Conservation (phyloP, 2,797 vertebrate species). For the Peromyscus melanophrys region DNA sequence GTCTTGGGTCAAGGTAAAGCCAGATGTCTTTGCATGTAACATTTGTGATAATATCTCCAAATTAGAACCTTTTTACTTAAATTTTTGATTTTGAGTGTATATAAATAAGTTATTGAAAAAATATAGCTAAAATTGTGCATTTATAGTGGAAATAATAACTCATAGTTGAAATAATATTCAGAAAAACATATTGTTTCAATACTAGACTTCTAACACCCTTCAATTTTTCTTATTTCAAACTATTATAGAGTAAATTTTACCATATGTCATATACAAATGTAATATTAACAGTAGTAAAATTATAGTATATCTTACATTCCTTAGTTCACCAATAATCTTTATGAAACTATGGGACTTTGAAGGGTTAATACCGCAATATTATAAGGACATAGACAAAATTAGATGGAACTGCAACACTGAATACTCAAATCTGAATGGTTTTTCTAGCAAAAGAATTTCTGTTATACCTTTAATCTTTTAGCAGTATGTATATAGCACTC, state of each 20-base stretch:
- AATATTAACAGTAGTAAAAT: not conserved
- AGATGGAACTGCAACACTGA: not conserved
- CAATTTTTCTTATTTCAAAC: not conserved
- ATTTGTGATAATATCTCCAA: not conserved
- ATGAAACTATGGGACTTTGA: not conserved
- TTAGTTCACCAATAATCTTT: not conserved
- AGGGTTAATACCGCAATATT: not conserved
- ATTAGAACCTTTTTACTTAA: not conserved
- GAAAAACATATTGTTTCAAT: not conserved
- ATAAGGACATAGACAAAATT: not conserved
- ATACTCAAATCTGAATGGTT: not conserved
- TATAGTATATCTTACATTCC: not conserved
- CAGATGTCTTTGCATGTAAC: not conserved
- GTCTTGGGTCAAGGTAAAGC: fast-evolving
- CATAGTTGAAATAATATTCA: not conserved
- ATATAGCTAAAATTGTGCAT: not conserved
- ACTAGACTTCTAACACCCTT: not conserved
- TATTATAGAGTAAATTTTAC: not conserved
- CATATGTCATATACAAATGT: not conserved
- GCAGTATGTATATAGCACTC: not conserved
- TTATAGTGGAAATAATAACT: not conserved
- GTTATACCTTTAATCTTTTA: not conserved
- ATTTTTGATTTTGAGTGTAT: not conserved
- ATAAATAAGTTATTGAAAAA: not conserved
- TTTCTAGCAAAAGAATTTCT: not conserved